phyloP scores from a whole-genome alignment of 2,888 invertebrate species.

The Prosopocoilus inquinatus region DNA sequence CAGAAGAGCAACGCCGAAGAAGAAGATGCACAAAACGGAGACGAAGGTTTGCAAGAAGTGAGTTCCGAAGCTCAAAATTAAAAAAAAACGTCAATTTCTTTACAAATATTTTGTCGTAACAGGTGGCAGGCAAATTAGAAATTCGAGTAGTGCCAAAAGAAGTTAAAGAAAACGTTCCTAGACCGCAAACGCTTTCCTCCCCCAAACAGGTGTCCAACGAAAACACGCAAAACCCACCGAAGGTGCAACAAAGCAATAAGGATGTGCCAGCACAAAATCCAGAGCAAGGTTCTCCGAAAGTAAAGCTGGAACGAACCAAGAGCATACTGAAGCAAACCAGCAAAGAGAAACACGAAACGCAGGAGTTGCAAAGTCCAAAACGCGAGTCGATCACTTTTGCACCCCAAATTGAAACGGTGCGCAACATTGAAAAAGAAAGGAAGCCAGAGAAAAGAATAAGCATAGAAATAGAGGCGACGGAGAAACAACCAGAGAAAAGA shows the following conservation, averaged over 20 bases:
- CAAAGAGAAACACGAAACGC: conserved; percentile 41
- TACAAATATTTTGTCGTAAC: not conserved
- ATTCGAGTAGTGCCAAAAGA: conserved; percentile 68
- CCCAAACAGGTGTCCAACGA: conserved; percentile 3
- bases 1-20: conserved; percentile 15
- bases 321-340: conserved; percentile 48
- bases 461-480: conserved; percentile 27
- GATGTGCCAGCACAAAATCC: not conserved
- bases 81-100: not conserved
- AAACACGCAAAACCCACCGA: conserved; percentile 17
- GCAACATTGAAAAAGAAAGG: conserved; percentile 29
- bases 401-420: conserved; percentile 33
- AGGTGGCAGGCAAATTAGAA: conserved; percentile 77
- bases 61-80: not conserved
- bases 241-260: conserved; percentile 10
- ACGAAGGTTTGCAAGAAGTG: conserved; percentile 48
- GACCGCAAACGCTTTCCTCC: conserved; percentile 18
- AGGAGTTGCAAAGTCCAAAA: conserved; percentile 41
- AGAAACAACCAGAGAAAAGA: conserved; percentile 23
- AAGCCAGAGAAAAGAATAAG: conserved; percentile 29
- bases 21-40: conserved; percentile 22
- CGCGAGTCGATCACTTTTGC: conserved; percentile 46
- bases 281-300: conserved; percentile 23
- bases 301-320: conserved; percentile 45
- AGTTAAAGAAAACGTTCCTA: conserved; percentile 18